Percentiles rank a stretch among this genome's conserved stretches.
Conservation (phyloP, 2,888 invertebrate species). For the Cryptocheilus praepositus region DNA sequence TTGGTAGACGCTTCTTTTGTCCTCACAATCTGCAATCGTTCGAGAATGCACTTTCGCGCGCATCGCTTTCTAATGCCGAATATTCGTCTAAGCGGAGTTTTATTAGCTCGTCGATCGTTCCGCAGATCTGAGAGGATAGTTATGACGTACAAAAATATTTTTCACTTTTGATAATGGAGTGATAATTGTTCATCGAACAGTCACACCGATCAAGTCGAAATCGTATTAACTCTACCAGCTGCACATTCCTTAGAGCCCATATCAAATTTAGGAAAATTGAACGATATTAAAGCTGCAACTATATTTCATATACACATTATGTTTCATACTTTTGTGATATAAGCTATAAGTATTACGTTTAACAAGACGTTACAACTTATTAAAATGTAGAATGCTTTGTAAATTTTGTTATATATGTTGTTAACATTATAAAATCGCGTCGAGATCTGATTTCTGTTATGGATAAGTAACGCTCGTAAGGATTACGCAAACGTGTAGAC, state of each 20-base stretch:
- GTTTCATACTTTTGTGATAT: slow-evolving; percentile 25
- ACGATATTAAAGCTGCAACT: slow-evolving; percentile 17
- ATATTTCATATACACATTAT: slow-evolving; percentile 22
- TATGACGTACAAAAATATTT: background rate
- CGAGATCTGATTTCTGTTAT: slow-evolving; percentile 36
- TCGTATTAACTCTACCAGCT: slow-evolving; percentile 50
- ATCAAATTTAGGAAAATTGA: slow-evolving; percentile 34
- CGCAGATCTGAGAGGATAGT: too few relatives aligned
- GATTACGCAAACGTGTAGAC: slow-evolving; percentile 9
- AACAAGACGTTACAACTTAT: slow-evolving; percentile 36
- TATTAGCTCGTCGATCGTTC: too few relatives aligned
- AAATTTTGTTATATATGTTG: slow-evolving; percentile 52
- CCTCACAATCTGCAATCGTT: slow-evolving; percentile 1
- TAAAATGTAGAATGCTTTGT: slow-evolving; percentile 33
- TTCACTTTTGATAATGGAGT: background rate
- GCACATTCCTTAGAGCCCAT: slow-evolving; percentile 35
- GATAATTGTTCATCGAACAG: too few relatives aligned
- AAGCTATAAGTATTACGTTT: slow-evolving; percentile 32
- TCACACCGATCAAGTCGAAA: slow-evolving; percentile 23
- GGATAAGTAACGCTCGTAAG: slow-evolving; percentile 9
- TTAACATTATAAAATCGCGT: slow-evolving; percentile 41
- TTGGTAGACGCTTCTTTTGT: slow-evolving; percentile 46
- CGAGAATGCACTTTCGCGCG: too few relatives aligned
- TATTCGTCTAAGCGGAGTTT: background rate
- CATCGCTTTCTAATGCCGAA: too few relatives aligned